Percentiles rank a stretch among this genome's conserved stretches.
phyloP scores from a whole-genome alignment of 1,140 invertebrate genomes.

The Drosophila ficusphila region DNA sequence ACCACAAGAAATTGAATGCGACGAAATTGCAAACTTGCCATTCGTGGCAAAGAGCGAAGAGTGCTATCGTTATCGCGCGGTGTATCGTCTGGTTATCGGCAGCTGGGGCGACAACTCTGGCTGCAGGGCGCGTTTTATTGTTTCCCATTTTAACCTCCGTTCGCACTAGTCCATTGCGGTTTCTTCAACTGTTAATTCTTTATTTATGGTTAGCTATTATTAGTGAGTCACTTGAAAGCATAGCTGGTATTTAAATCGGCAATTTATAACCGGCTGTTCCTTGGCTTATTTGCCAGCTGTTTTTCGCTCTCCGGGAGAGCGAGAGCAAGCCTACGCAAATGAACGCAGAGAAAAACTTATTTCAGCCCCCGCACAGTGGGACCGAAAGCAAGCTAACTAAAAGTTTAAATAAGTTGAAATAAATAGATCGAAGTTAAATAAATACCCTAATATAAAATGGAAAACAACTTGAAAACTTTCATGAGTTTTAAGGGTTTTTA shows the following conservation, averaged over 20 bases:
- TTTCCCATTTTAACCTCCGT: neutral
- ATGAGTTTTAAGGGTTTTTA: too few relatives aligned
- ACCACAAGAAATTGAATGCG: neutral
- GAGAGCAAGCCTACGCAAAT: neutral
- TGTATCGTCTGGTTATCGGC: neutral
- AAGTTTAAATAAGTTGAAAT: too few relatives aligned
- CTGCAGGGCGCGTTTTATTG: neutral
- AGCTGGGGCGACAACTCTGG: neutral
- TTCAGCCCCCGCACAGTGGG: too few relatives aligned
- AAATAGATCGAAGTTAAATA: too few relatives aligned
- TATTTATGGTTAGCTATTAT: neutral
- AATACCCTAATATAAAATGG: too few relatives aligned
- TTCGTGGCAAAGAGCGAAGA: conserved; percentile 19
- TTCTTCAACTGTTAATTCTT: neutral
- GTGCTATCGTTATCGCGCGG: conserved; percentile 18
- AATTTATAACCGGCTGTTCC: conserved; percentile 6
- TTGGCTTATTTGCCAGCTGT: conserved; percentile 1
- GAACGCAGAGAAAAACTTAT: too few relatives aligned
- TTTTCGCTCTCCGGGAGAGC: neutral
- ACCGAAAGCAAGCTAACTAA: too few relatives aligned
- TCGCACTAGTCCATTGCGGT: neutral
- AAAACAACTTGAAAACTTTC: too few relatives aligned
- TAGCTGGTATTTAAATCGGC: neutral
- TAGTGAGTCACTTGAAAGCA: neutral
- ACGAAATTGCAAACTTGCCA: conserved; percentile 12